Conservation (phyloP, 1,140 invertebrate genomes). For the Cataglyphis hispanica region DNA sequence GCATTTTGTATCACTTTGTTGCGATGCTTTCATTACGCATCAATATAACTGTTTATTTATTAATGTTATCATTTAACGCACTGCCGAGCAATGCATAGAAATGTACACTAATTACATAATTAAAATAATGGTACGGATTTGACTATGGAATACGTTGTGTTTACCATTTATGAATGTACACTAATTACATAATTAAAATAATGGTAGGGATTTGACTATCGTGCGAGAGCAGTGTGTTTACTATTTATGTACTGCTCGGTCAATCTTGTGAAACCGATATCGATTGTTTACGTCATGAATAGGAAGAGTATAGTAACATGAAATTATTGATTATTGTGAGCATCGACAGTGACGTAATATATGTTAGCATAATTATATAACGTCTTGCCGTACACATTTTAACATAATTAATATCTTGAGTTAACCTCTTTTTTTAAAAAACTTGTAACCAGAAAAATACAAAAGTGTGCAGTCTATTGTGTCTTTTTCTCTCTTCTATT, state of each 20-base stretch:
- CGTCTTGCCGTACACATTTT: not conserved
- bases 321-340: constrained; percentile 30
- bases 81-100: not conserved
- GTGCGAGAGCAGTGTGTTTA: not conserved
- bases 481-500: not conserved
- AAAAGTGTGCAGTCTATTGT: not conserved
- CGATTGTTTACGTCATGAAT: constrained; percentile 38
- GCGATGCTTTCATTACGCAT: constrained; percentile 8
- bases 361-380: constrained; percentile 23
- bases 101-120: constrained; percentile 41
- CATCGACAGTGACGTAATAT: not conserved
- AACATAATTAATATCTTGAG: not conserved
- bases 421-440: not conserved
- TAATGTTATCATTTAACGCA: constrained; percentile 12
- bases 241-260: constrained; percentile 22
- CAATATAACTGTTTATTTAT: constrained; percentile 23
- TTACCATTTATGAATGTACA: constrained; percentile 19
- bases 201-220: not conserved
- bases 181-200: constrained; percentile 56
- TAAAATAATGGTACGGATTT: constrained; percentile 20
- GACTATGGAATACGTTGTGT: constrained; percentile 1
- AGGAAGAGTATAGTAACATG: constrained; percentile 32
- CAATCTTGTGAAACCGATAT: constrained; percentile 45
- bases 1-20: constrained; percentile 16
- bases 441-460: not conserved